Percentiles rank a stretch among this genome's conserved stretches.
Conservation (phyloP, 2,797 vertebrate genomes). For the Mycteria americana region DNA sequence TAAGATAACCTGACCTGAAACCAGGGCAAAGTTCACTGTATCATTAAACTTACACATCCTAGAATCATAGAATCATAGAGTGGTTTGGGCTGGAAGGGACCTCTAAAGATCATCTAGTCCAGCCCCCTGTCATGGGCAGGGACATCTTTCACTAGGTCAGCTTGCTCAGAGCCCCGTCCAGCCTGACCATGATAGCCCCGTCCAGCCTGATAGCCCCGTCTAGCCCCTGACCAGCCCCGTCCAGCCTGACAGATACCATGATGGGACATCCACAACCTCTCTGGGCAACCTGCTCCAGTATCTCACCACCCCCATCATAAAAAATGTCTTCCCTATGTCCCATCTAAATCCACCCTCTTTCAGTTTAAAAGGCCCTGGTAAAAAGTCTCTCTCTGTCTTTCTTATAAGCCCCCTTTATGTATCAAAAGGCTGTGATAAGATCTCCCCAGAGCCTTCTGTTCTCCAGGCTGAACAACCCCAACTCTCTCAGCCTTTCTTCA, state of each 20-base stretch:
- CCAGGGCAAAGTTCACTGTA: neutral
- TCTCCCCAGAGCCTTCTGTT: too few species aligned
- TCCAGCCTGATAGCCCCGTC: neutral
- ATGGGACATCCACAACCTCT: neutral
- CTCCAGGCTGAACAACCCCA: too few species aligned
- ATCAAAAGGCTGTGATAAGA: too few species aligned
- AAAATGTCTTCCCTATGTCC: neutral
- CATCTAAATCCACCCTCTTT: neutral
- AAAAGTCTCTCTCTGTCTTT: neutral
- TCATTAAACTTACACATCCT: neutral
- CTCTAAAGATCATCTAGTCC: neutral
- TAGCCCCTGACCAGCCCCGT: neutral
- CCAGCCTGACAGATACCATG: neutral
- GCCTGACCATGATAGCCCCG: neutral
- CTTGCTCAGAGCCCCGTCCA: neutral
- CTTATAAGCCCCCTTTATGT: too few species aligned
- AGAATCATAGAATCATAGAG: neutral
- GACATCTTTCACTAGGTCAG: neutral
- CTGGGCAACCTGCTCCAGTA: neutral
- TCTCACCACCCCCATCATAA: neutral
- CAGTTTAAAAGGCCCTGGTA: neutral
- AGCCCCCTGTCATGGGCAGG: neutral
- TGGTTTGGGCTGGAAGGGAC: neutral
- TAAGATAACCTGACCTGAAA: neutral
- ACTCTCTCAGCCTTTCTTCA: neutral